phyloP scores from a whole-genome alignment of 1,140 invertebrate genomes.

The Pachyrhynchus sulphureomaculatus region DNA sequence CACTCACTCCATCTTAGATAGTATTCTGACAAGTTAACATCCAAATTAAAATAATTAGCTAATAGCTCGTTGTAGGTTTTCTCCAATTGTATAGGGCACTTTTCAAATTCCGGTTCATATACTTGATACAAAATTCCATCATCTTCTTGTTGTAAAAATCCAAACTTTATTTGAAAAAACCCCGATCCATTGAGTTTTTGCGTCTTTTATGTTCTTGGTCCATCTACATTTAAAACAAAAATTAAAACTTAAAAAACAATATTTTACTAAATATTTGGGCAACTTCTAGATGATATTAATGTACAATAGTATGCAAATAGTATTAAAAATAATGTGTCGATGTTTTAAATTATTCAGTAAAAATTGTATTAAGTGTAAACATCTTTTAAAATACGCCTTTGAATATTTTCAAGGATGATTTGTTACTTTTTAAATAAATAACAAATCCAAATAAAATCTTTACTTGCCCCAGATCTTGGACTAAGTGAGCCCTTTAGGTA shows the following conservation, averaged over 20 bases:
- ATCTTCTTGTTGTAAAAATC: slow-evolving; percentile 68
- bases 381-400: too few species aligned
- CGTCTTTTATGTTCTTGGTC: slow-evolving; percentile 58
- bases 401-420: too few species aligned
- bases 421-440: too few species aligned
- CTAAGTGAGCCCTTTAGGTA: too few species aligned
- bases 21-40: slow-evolving; percentile 67
- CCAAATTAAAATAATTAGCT: slow-evolving; percentile 68
- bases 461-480: too few species aligned
- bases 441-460: too few species aligned
- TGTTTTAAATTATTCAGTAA: too few species aligned
- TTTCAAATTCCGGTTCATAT: slow-evolving; percentile 47
- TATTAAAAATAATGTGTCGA: too few species aligned
- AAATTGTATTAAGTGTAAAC: too few species aligned
- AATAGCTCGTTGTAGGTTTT: slow-evolving; percentile 57
- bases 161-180: slow-evolving; percentile 73
- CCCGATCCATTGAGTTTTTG: slow-evolving; percentile 67
- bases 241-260: slow-evolving; percentile 39
- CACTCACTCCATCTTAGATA: slow-evolving; percentile 73
- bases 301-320: too few species aligned
- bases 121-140: slow-evolving; percentile 66
- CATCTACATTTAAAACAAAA: slow-evolving; percentile 58
- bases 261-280: slow-evolving; percentile 8
- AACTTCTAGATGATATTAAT: too few species aligned
- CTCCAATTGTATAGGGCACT: slow-evolving; percentile 58